Conservation (phyloP, 2,888 invertebrate genomes). For the Drosophila macrospina region DNA sequence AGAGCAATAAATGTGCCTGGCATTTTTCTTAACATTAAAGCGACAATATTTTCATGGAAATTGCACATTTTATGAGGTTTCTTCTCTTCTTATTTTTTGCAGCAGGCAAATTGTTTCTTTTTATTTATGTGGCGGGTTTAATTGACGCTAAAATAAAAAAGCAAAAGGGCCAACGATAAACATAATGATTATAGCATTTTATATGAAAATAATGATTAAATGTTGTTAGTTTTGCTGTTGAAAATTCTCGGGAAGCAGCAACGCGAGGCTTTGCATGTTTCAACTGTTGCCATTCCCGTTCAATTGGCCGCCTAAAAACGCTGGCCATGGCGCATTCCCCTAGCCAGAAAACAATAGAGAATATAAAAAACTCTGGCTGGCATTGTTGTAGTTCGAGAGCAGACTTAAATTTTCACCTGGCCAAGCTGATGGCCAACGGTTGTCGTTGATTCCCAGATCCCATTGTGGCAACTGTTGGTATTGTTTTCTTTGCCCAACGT, state of each 20-base stretch:
- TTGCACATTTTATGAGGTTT: conserved; percentile 62
- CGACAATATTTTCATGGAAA: conserved; percentile 73
- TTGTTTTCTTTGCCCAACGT: conserved; percentile 39
- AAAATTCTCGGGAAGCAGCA: background rate
- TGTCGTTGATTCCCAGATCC: conserved; percentile 52
- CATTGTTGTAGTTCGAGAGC: conserved; percentile 22
- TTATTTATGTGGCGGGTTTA: conserved; percentile 72
- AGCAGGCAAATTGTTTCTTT: conserved; percentile 58
- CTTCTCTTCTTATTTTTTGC: conserved; percentile 24
- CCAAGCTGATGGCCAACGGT: conserved; percentile 50
- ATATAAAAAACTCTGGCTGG: conserved; percentile 9
- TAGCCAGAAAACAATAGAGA: conserved; percentile 28
- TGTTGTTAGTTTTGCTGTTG: background rate
- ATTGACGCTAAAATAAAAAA: conserved; percentile 48
- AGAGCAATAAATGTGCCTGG: conserved; percentile 63
- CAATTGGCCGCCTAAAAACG: conserved; percentile 28
- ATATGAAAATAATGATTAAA: conserved; percentile 8
- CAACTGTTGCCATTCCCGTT: conserved; percentile 9
- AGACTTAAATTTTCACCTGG: conserved; percentile 61
- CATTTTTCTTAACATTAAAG: conserved; percentile 71
- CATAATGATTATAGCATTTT: conserved; percentile 56
- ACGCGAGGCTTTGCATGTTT: conserved; percentile 9
- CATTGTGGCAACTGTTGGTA: conserved; percentile 52
- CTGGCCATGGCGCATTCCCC: conserved; percentile 4
- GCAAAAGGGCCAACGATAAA: conserved; percentile 48